Evolutionary conservation across 2,113 vertebrate species (phyloP), one percentile per base, ranked within the genome.

Genomic region (Chionomys nivalis): DNA sequence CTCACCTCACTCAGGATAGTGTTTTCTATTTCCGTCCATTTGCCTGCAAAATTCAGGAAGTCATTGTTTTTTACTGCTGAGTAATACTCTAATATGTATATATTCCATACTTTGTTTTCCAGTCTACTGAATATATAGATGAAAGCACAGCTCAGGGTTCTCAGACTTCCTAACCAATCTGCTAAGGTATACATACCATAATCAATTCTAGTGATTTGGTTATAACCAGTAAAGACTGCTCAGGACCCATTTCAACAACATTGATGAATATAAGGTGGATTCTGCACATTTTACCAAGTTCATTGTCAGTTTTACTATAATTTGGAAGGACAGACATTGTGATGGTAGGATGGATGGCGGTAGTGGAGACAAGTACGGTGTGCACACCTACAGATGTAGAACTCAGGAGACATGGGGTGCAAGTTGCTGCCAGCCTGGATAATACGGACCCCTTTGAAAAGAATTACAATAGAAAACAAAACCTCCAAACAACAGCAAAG

Each of bases 71-170:
- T n/a, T n/a, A n/a, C n/a, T n/a, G n/a, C n/a, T n/a, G n/a, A n/a
- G n/a, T n/a, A n/a, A n/a, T n/a, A n/a, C n/a, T n/a, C n/a, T n/a
- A n/a, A n/a, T n/a, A n/a, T n/a, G n/a, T n/a, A n/a, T n/a, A n/a
- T n/a, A n/a, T n/a, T n/a, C n/a, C n/a, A n/a, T n/a, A n/a, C n/a
- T n/a, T n/a, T n/a, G 68, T 96, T 96, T 55, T 90, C 12, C 21
- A 87, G 66, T 23, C 89, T 91, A 78, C 78, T 92, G 82, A 11
- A 79, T 86, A 66, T 28, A 82, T 24, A 89, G 39, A 87, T 52
- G 81, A 23, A 86, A 73, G 68, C 36, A 81, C 21, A 94, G 36
- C 12, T 86, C 47, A 85, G 13, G 19, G 49, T 91, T 19, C 17
- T 89, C 31, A 79, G 23, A 21, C 68, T 91, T 82, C 39, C 77